A percentile compares a stretch with the other conserved stretches of the same genome.
Conservation (phyloP, 2,888 invertebrate species). For the Drepanosiphum platanoidis region DNA sequence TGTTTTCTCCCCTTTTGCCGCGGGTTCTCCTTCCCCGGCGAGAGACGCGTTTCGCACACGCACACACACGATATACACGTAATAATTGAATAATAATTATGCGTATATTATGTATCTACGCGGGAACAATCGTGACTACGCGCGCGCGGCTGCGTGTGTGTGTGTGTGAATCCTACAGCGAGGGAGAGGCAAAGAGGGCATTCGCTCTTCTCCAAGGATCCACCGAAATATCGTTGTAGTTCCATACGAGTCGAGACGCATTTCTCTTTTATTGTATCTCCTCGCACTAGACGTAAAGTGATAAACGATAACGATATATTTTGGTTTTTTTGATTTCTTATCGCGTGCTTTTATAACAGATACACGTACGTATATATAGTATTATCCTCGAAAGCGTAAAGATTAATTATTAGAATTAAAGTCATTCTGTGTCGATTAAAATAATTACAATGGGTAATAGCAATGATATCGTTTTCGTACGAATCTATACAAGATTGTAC, state of each 20-base stretch:
- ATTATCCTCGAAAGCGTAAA: too few species aligned
- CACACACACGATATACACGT: neutral
- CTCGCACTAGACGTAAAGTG: neutral
- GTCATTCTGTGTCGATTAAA: too few species aligned
- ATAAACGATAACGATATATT: neutral
- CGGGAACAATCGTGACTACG: neutral
- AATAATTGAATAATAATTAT: neutral
- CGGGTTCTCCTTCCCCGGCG: neutral
- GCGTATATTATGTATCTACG: neutral
- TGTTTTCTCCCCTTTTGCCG: neutral
- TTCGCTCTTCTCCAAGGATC: neutral
- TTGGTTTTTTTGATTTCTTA: too few species aligned
- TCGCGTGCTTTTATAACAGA: neutral
- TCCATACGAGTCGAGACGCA: neutral
- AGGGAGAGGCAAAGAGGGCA: neutral
- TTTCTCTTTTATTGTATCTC: neutral
- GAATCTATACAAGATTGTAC: too few species aligned
- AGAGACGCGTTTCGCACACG: neutral
- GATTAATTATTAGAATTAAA: too few species aligned
- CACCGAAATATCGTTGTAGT: neutral
- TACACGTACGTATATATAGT: too few species aligned
- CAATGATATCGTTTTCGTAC: too few species aligned
- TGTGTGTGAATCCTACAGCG: neutral
- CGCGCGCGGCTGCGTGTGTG: neutral
- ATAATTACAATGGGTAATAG: too few species aligned